These are phyloP conservation scores for Tokudaia tokunoshimensis DNA, from an alignment of 2,797 vertebrate genomes.

Conservation along the genomic window DNA sequence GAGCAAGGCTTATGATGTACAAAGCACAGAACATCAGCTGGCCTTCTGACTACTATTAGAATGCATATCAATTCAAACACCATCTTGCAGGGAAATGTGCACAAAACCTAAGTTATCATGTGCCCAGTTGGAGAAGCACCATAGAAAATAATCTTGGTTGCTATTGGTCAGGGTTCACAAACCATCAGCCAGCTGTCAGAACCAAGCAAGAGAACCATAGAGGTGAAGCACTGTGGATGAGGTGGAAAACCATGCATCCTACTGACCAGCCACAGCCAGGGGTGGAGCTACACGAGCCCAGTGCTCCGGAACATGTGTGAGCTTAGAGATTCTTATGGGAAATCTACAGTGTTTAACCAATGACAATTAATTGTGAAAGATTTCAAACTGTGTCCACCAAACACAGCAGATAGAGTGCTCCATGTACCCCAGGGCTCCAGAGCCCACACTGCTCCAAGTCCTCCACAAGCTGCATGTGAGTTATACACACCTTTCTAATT, in stretches of 20 bases:
- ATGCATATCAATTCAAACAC: neutral
- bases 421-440: rapidly evolving
- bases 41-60: neutral
- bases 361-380: neutral
- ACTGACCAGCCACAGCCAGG: neutral
- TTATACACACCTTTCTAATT: neutral
- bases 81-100: neutral
- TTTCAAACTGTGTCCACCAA: neutral
- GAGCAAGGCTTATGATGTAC: neutral
- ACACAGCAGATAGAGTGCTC: neutral
- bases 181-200: neutral
- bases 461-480: neutral
- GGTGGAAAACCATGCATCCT: rapidly evolving
- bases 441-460: neutral
- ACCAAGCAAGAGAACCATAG: neutral
- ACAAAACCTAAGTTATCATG: neutral
- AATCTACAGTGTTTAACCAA: neutral
- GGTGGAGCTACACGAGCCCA: neutral
- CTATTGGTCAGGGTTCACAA: neutral
- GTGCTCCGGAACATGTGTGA: neutral
- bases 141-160: neutral
- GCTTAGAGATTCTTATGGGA: neutral
- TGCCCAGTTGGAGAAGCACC: neutral
- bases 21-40: neutral
- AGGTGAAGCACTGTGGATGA: rapidly evolving